Evolutionary conservation across 2,888 invertebrate genomes (phyloP).

Genomic region (Coleophora deauratella): DNA sequence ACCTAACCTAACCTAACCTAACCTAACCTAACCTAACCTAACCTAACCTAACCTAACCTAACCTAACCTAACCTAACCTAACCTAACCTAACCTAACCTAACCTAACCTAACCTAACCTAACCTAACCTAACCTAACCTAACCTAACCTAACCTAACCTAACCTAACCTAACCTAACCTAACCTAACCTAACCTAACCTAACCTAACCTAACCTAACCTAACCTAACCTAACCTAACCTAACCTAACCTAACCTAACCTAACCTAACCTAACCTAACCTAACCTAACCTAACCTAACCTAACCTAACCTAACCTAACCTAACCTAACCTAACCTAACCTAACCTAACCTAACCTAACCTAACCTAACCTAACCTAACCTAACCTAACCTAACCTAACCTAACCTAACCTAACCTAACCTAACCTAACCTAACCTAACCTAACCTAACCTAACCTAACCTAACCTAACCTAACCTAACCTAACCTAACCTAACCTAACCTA

Average conservation of each 20-base stretch:
- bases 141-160: conserved; percentile 18
- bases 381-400: conserved; percentile 11
- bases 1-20: conserved; percentile 9
- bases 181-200: conserved; percentile 10
- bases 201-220: conserved; percentile 9
- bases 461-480: too few species aligned
- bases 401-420: too few species aligned
- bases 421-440: too few species aligned
- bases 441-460: too few species aligned
- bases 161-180: conserved; percentile 16
- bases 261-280: background rate
- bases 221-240: conserved; percentile 9
- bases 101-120: conserved; percentile 8
- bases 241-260: conserved; percentile 5
- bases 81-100: too few species aligned
- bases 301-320: background rate
- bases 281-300: conserved; percentile 1
- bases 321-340: conserved; percentile 15
- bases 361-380: conserved; percentile 15
- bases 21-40: conserved; percentile 8
- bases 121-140: conserved; percentile 2
- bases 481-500: too few species aligned
- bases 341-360: conserved; percentile 18
- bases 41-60: conserved; percentile 4
- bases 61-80: conserved; percentile 7